Base-by-base conservation (phyloP, 2,113 vertebrate genomes). In the Garra rufa region DNA sequence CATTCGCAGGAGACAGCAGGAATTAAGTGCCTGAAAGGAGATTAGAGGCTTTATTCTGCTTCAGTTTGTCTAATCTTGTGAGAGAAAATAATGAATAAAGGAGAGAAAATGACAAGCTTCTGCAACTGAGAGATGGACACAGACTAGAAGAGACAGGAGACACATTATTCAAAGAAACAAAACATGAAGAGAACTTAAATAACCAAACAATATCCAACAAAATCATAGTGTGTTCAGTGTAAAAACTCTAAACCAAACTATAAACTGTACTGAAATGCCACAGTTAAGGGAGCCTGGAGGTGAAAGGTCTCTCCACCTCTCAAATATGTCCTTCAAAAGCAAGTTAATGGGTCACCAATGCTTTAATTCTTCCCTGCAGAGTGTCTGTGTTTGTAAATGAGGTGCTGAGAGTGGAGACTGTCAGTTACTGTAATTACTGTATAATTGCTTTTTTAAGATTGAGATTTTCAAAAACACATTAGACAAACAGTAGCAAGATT, bases 1-100 rank as follows among this genome's bases (percentile, higher is more conserved):
- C 28, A 81, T 24, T 44, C 21, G 9, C 21, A 70, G 63, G 65
- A 52, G 79, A 70, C 79, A 82, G 59, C 46, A 41, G 79, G 65
- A 70, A 82, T 82, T 82, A 70, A 46, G 65, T 52, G 79, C 46
- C 79, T 82, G 79, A 41, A 70, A 82, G 28, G 61, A 70, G 30
- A 82, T 82, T 81, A 81, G 44, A 81, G 61, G 78, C n/a, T 81
- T 81, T 82, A 50, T 81, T 81, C 79, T 81, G 79, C 79, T 69
- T 81, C 65, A 67, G 44, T 81, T 70, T 41, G 63, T 70, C 63
- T 81, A 70, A 82, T 52, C 63, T 70, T 70, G 30, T 13, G 48
- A 50, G 17, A 48, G 24, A 67, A 67, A 48, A 80, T 80, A 82
- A 82, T 82, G 43, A 81, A 81, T 52, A 14, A 48, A 34, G 17